These are phyloP conservation scores for Triplophysa tibetana DNA, from an alignment of 2,113 vertebrate genomes.

Conservation along the genomic window DNA sequence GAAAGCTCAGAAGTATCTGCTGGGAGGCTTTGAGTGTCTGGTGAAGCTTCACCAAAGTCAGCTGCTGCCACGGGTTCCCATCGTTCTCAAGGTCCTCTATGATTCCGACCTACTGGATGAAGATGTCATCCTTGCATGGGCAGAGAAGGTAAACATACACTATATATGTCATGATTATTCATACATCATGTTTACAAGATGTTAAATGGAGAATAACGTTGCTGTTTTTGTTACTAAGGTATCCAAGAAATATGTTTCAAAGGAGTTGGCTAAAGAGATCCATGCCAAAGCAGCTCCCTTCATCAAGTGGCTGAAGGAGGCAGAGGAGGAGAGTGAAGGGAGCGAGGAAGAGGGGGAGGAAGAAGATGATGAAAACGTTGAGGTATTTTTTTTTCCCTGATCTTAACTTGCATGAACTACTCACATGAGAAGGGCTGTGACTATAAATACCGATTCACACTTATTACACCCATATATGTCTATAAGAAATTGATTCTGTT, in stretches of 20 bases:
- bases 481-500: too few relatives aligned
- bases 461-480: too few relatives aligned
- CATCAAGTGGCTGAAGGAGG: conserved; percentile 97
- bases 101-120: conserved; percentile 95
- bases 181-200: too few relatives aligned
- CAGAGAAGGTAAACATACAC: conserved; percentile 83
- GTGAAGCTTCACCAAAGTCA: conserved; percentile 92
- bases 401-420: background rate
- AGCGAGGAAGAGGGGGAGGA: conserved; percentile 85
- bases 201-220: background rate
- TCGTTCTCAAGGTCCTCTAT: conserved; percentile 95
- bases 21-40: conserved; percentile 95
- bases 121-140: conserved; percentile 94
- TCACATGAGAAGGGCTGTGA: background rate
- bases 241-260: conserved; percentile 97
- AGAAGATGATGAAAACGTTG: conserved; percentile 84
- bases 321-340: conserved; percentile 94
- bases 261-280: conserved; percentile 99
- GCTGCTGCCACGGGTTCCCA: conserved; percentile 87
- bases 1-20: conserved; percentile 93
- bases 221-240: conserved; percentile 69
- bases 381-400: conserved; percentile 71
- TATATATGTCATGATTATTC: background rate
- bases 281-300: conserved; percentile 94
- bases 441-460: too few relatives aligned